Evolutionary conservation across 2,113 vertebrate genomes (phyloP), one percentile per base, ranked within the genome.

Genomic region (Haemorhous mexicanus): DNA sequence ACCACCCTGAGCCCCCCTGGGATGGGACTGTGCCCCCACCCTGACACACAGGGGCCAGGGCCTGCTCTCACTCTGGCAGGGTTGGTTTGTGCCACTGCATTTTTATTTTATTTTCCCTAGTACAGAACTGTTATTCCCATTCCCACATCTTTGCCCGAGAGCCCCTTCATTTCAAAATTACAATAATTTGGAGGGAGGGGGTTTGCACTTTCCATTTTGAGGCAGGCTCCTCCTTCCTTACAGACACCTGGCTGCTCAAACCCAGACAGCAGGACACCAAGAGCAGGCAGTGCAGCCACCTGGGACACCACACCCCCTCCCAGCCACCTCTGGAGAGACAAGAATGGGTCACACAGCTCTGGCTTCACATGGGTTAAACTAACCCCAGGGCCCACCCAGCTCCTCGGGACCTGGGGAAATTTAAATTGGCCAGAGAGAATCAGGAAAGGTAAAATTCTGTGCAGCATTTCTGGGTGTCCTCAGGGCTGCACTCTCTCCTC

Each of bases 341-440:
- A 20, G 2, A 21, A 8, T 0, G 2, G 2, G 46, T 11, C 6
- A 19, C 44, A 10, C 14, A 66, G 26, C 26, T 20, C 2, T 8
- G 66, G 18, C n/a, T 23, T 22, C 67, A 7, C 55, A 26, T 3
- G 58, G 58, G 58, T 59, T 26, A 59, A 59, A 37, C 10, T 8
- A 11, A 50, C 50, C 35, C 33, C 59, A 33, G 24, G 39, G 70
- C 32, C 52, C 20, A 19, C 55, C 58, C 53, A n/a, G 73, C 37
- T 24, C 8, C 67, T 52, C 32, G 2, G 30, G 10, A 58, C 5
- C n/a, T 12, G 44, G 30, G 55, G 28, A 27, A 44, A 66, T 8
- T 43, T 10, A 10, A 82, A 59, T 3, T 17, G 49, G 7, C 0
- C 2, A 86, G 32, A 16, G 28, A 46, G 18, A 49, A 62, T 9